phyloP scores from a whole-genome alignment of 2,797 vertebrate genomes.

The Hippocampus kuda region DNA sequence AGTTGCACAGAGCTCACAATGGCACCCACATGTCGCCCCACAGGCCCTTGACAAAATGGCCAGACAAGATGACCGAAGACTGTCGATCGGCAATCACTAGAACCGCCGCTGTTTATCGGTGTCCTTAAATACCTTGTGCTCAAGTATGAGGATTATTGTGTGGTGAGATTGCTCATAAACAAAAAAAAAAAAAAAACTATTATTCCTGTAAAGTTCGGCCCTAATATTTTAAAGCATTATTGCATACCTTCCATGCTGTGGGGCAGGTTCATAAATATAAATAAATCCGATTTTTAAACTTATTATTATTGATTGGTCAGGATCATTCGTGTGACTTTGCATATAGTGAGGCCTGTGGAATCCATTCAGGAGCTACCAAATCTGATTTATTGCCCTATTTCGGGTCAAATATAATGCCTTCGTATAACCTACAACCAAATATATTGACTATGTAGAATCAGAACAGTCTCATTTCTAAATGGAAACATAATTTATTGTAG shows the following conservation, averaged over 20 bases:
- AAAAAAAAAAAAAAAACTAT: neutral
- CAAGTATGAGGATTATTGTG: neutral
- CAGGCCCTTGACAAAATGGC: conserved; percentile 56
- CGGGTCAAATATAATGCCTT: neutral
- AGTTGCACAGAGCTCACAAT: conserved; percentile 53
- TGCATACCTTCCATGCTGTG: neutral
- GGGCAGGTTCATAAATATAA: neutral
- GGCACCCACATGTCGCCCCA: conserved; percentile 59
- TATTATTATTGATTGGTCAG: neutral
- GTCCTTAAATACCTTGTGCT: conserved; percentile 24
- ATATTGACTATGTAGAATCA: neutral
- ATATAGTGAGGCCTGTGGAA: neutral
- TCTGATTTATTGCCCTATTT: neutral
- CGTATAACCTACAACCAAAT: neutral
- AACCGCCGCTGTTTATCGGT: conserved; percentile 29
- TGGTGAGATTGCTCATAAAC: neutral
- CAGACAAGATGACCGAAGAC: conserved; percentile 36
- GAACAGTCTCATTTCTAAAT: neutral
- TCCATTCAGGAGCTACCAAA: neutral
- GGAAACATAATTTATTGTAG: neutral
- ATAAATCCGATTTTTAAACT: neutral
- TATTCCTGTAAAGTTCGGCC: neutral
- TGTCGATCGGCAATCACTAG: conserved; percentile 30
- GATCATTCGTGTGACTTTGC: neutral
- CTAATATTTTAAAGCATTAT: neutral